Evolutionary conservation across 2,113 vertebrate genomes (phyloP).

Genomic region (Proteles cristata): DNA sequence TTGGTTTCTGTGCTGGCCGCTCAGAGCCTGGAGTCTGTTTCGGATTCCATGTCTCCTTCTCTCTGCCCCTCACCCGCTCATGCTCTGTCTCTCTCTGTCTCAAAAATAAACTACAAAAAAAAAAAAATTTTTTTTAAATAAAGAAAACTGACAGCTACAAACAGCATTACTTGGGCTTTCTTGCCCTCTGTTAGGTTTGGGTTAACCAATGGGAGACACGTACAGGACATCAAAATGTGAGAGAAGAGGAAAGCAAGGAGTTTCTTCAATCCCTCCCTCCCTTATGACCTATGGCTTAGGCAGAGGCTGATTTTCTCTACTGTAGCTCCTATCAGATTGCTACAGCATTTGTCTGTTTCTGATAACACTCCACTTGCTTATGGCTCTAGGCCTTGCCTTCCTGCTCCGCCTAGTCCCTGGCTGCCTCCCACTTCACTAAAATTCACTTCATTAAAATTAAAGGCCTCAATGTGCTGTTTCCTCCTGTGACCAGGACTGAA

Average conservation of each 20-base stretch:
- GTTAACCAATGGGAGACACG: not conserved
- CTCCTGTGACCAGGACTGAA: not conserved
- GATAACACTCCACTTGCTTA: not conserved
- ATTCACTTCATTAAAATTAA: constrained; percentile 20
- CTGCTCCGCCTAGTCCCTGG: not conserved
- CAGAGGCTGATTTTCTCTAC: not conserved
- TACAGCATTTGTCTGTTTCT: not conserved
- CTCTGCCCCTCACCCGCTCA: too few species aligned
- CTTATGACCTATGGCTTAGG: not conserved
- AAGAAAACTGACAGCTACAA: not conserved
- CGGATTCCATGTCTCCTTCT: too few species aligned
- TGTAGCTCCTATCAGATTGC: not conserved
- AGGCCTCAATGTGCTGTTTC: not conserved
- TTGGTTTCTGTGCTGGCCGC: too few species aligned
- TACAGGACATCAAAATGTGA: not conserved
- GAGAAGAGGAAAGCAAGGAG: not conserved
- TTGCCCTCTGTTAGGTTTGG: not conserved
- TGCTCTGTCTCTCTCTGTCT: too few species aligned
- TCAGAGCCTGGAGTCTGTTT: too few species aligned
- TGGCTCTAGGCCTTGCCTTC: not conserved
- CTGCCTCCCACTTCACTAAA: not conserved
- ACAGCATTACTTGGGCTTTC: not conserved
- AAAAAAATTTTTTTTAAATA: too few species aligned
- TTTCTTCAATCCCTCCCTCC: not conserved
- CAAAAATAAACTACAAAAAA: too few species aligned